phyloP scores from a whole-genome alignment of 1,140 invertebrate genomes.

The Tetraneura akinire region DNA sequence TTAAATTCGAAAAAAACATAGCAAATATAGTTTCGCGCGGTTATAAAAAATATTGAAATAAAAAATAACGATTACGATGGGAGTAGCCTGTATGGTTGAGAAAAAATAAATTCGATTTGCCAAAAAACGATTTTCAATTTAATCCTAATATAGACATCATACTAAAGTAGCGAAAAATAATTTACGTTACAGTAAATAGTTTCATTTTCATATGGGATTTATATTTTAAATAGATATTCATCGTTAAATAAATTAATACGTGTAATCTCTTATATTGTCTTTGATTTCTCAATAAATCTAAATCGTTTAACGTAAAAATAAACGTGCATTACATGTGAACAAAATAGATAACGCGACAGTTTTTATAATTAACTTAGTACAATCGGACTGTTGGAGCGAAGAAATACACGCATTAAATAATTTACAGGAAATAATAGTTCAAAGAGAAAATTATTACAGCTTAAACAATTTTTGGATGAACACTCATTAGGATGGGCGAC shows the following conservation, averaged over 20 bases:
- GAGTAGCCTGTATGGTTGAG: background rate
- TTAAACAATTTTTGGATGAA: slow-evolving; percentile 52
- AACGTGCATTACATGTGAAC: background rate
- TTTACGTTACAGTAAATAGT: too few relatives aligned
- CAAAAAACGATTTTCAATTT: background rate
- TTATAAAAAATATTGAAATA: background rate
- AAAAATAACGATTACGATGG: slow-evolving; percentile 16
- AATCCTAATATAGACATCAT: too few relatives aligned
- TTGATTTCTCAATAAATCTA: background rate
- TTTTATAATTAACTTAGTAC: background rate
- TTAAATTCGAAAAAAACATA: too few relatives aligned
- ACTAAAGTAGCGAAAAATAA: background rate
- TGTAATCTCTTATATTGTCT: background rate
- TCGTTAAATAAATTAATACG: background rate
- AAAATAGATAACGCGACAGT: background rate
- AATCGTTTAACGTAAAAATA: background rate
- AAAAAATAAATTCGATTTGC: background rate
- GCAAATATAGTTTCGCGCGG: slow-evolving; percentile 57
- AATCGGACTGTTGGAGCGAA: background rate
- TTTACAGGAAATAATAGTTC: background rate
- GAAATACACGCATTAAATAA: background rate
- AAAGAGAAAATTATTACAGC: background rate
- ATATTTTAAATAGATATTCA: background rate
- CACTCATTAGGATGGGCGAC: slow-evolving; percentile 49
- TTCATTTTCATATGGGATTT: background rate